Base-by-base conservation (phyloP, 1,140 invertebrate species). In the Alviniconcha marisindica region DNA sequence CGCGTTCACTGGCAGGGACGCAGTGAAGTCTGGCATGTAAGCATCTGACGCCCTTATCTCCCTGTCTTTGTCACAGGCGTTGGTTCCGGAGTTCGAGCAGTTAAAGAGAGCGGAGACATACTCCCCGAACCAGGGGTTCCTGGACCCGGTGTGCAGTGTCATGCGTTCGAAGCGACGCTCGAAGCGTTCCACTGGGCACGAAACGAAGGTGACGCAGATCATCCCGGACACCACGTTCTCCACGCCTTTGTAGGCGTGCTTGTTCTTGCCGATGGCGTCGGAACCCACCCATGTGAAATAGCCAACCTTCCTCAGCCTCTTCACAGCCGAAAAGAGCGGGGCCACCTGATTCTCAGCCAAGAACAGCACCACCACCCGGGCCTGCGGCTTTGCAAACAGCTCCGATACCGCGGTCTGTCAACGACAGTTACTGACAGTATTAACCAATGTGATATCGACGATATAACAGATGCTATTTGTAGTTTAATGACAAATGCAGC, bases 1-100 rank as follows among this genome's bases (percentile, higher is more conserved):
- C 38, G 96, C 96, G 91, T 97, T 96, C n/a, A 97, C 95, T 31
- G 97, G 96, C 89, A 97, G 96, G 86, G 96, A 96, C 14, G 97
- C 95, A 92, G 97, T 97, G 21, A 96, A 96, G 89, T 97, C 96
- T 87, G 96, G 96, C 84, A 95, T 94, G 85, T 95, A 95, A 0
- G 36, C 18, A 21, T 33, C 24, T 12, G 76, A 21, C 1, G 48
- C 40, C 15, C 38, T 51, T 40, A 84, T 63, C 42, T 40, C 81
- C 1, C 40, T n/a, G 40, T 21, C 60, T 0, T 18, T 4, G 36
- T 79, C 33, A 36, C 77, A 79, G 1, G 51, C 14, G 0, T 33
- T n/a, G n/a, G n/a, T n/a, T 12, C 24, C 36, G 38, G 7, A 24
- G 21, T 21, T 5, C 21, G 38, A 44, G 56, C 84, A 88, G 31